Evolutionary conservation across 2,888 invertebrate genomes (phyloP).

Genomic region (Andrena chrysosceles): DNA sequence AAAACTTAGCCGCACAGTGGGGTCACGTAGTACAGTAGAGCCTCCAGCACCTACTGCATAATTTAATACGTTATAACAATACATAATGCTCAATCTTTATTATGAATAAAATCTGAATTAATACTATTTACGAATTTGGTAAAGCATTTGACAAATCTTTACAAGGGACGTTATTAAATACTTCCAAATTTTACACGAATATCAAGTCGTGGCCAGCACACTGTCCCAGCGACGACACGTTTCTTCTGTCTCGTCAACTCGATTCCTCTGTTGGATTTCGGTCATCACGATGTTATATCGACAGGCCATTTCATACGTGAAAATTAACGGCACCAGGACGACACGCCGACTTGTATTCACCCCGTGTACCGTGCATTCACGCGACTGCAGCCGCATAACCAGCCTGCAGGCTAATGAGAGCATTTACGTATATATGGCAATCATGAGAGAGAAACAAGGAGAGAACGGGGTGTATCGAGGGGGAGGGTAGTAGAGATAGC

Average conservation of each 20-base stretch:
- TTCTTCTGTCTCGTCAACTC: neutral
- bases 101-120: no score
- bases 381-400: conserved; percentile 35
- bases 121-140: no score
- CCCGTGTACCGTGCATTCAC: conserved; percentile 7
- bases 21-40: no score
- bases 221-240: neutral
- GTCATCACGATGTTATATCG: conserved; percentile 3
- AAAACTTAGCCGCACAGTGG: no score
- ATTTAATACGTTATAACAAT: no score
- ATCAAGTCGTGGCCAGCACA: no score
- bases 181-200: no score
- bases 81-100: no score
- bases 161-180: no score
- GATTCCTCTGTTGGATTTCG: conserved; percentile 6
- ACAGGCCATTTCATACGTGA: conserved; percentile 26
- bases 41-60: no score
- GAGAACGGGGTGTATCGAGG: conserved; percentile 6
- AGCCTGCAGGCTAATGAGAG: conserved; percentile 46
- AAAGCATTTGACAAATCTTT: no score
- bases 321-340: conserved; percentile 41
- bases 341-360: conserved; percentile 22
- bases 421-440: conserved; percentile 48
- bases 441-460: conserved; percentile 18
- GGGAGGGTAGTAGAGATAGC: conserved; percentile 48